Evolutionary conservation across 2,113 vertebrate species (phyloP).

Genomic region (Sterna hirundo): DNA sequence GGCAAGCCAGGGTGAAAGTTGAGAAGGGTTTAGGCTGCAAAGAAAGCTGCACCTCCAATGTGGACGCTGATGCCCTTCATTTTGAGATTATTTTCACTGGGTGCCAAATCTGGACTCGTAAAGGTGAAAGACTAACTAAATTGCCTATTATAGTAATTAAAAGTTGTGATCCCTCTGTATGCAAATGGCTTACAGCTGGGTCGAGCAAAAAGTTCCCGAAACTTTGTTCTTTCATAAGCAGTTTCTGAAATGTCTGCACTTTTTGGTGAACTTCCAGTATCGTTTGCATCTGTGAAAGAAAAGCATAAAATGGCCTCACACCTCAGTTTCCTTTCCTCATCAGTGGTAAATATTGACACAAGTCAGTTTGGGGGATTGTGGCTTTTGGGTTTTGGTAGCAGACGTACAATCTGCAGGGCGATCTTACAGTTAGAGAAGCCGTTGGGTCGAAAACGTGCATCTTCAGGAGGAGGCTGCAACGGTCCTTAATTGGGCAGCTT

Average conservation of each 20-base stretch:
- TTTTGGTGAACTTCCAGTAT: conserved; percentile 45
- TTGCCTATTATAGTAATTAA: not conserved
- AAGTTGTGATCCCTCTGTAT: not conserved
- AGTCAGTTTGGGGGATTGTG: not conserved
- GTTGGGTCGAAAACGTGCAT: not conserved
- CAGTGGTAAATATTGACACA: not conserved
- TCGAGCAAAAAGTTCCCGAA: not conserved
- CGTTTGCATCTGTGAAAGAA: not conserved
- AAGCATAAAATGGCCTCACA: not conserved
- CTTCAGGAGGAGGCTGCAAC: not conserved
- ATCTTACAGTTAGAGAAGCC: not conserved
- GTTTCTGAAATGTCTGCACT: not conserved
- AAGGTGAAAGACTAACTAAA: not conserved
- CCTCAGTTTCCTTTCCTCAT: not conserved
- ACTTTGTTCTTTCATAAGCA: conserved; percentile 22
- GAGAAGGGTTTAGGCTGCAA: not conserved
- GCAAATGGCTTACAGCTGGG: not conserved
- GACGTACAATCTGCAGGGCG: fast-evolving
- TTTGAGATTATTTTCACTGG: not conserved
- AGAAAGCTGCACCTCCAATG: not conserved
- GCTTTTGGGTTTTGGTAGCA: not conserved
- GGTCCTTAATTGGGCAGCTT: not conserved
- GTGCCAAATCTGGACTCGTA: not conserved
- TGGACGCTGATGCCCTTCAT: not conserved
- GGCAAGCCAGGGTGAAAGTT: not conserved